Percentiles rank a stretch among this genome's conserved stretches.
Evolutionary conservation across 1,140 invertebrate species (phyloP).

Genomic region (Hyphantria cunea): DNA sequence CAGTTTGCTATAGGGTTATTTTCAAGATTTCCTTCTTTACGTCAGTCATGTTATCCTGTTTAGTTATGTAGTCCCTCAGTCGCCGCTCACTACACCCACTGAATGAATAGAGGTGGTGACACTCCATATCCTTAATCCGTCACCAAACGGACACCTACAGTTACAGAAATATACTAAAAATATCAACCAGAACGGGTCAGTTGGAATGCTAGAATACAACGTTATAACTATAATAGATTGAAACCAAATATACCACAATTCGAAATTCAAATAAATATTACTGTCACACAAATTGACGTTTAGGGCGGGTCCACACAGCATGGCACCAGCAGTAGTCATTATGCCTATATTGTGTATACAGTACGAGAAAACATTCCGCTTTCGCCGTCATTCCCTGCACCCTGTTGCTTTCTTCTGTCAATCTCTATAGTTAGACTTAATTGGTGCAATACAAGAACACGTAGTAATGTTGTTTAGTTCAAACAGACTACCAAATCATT

Average conservation of each 20-base stretch:
- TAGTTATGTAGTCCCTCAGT: no score
- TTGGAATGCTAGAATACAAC: no score
- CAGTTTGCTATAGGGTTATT: no score
- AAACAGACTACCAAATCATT: not conserved
- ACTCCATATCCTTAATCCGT: no score
- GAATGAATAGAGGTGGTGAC: no score
- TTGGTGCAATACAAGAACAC: slow-evolving; percentile 45
- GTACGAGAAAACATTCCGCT: slow-evolving; percentile 42
- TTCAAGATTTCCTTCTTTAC: no score
- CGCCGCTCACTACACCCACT: no score
- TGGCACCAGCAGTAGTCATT: slow-evolving; percentile 31
- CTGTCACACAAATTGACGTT: slow-evolving; percentile 36
- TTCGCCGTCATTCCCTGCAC: slow-evolving; percentile 41
- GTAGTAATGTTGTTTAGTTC: slow-evolving; percentile 11
- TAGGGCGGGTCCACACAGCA: slow-evolving; percentile 11
- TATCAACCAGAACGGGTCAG: not conserved
- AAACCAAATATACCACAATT: not conserved
- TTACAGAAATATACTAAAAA: not conserved
- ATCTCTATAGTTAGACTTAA: slow-evolving; percentile 46
- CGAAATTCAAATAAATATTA: slow-evolving; percentile 3
- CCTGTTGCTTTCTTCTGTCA: slow-evolving; percentile 49
- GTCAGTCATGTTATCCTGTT: no score
- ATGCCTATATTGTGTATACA: slow-evolving; percentile 37
- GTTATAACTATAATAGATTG: not conserved
- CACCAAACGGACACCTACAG: no score